Base-by-base conservation (phyloP, 1,140 invertebrate genomes). In the Formica exsecta region DNA sequence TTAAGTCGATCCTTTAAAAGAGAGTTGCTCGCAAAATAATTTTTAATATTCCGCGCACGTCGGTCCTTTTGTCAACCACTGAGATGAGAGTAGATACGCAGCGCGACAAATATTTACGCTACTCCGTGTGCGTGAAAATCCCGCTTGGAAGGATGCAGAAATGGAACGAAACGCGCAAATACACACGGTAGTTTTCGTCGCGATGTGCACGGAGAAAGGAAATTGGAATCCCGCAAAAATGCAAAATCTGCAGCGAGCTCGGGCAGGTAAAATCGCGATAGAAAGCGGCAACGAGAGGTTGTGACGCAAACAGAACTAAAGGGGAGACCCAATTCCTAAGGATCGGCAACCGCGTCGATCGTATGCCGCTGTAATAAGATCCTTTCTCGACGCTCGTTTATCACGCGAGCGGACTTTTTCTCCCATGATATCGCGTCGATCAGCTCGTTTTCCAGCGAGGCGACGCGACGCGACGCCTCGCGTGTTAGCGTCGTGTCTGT, bases 181-280 rank as follows among this genome's bases (percentile, higher is more conserved):
- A 44, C 68, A 19, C 44, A 25, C 48, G 29, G 11, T 36, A n/a
- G 48, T 68, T 80, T 62, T 51, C 61, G 11, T 54, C 32, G 32
- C 74, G 61, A 16, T 41, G 38, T 5, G 13, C 61, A n/a, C 3
- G 75, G 44, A 32, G 66, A 44, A 36, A 44, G 77, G 65, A 59
- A 81, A 81, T 81, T 59, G 65, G 22, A 73, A 73, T 44, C 19
- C 29, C 57, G 54, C 16, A 62, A 83, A 73, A 73, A 73, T 48
- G 79, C 36, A 38, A 83, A 73, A 62, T 83, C 38, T n/a, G n/a
- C 38, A 54, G 22, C 29, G n/a, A 19, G 76, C 62, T 36, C 36
- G 65, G 25, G 70, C 25, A 48, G 54, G 68, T 83, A 38, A 83
- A 83, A 83, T 83, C 79, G 68, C 68, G 79, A 83, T 74, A 48